Percentiles rank a stretch among this genome's conserved stretches.
These are phyloP conservation scores for Tryphoninae sp. DNA, from an alignment of 2,888 invertebrate genomes.

Conservation along the genomic window DNA sequence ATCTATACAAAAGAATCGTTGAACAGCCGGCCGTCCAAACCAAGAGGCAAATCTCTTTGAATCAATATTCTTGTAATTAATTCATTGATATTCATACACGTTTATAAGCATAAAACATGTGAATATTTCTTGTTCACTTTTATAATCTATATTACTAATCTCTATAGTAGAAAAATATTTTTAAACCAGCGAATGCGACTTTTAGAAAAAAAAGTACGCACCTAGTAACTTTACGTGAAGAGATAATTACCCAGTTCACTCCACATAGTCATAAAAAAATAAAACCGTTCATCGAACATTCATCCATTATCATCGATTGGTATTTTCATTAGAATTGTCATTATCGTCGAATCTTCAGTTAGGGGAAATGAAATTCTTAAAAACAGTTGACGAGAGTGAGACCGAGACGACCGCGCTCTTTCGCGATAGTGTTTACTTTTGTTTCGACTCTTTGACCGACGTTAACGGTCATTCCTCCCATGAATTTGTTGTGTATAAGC, in stretches of 20 bases:
- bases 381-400: slow-evolving; percentile 74
- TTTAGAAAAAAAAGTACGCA: not conserved
- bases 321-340: not conserved
- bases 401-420: slow-evolving; percentile 83
- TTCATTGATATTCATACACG: slow-evolving; percentile 5
- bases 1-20: slow-evolving; percentile 10
- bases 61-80: not conserved
- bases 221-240: not conserved
- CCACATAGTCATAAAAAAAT: not conserved
- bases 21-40: slow-evolving; percentile 45
- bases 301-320: not conserved
- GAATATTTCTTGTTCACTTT: too few species aligned
- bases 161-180: too few species aligned
- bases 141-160: too few species aligned
- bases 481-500: slow-evolving; percentile 86
- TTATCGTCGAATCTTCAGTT: not conserved
- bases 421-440: slow-evolving; percentile 84
- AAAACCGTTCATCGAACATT: not conserved
- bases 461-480: slow-evolving; percentile 83
- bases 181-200: too few species aligned
- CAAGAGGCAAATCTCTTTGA: slow-evolving; percentile 19
- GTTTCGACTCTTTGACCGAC: slow-evolving; percentile 88
- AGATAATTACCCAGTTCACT: not conserved
- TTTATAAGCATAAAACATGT: too few species aligned
- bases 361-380: not conserved